Conservation (phyloP, 1,140 invertebrate genomes). For the Drosophila tani region DNA sequence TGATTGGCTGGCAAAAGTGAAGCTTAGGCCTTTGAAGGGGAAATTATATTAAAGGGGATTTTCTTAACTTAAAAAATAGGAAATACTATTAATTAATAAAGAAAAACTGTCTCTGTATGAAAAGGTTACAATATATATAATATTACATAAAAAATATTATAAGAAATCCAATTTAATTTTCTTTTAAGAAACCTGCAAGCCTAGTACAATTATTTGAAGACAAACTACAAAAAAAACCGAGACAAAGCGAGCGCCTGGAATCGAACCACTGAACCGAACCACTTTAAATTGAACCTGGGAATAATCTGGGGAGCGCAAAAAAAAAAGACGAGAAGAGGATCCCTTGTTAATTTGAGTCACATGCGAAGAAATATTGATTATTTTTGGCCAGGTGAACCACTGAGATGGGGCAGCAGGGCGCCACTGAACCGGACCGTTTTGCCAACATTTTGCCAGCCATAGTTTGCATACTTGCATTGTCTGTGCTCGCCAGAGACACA, state of each 20-base stretch:
- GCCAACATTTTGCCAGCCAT: constrained; percentile 52
- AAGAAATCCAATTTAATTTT: too few relatives aligned
- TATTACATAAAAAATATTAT: too few relatives aligned
- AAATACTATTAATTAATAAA: too few relatives aligned
- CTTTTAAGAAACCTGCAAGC: neutral
- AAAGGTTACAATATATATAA: too few relatives aligned
- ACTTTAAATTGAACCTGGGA: constrained; percentile 32
- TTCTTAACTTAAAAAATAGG: too few relatives aligned
- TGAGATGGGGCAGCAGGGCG: neutral
- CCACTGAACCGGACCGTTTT: constrained; percentile 49
- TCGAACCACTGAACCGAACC: constrained; percentile 36
- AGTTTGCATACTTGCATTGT: constrained; percentile 51
- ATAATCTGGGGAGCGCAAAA: neutral
- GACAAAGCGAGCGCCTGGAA: neutral
- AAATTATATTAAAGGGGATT: neutral
- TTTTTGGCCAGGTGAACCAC: constrained; percentile 24
- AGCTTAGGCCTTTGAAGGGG: neutral
- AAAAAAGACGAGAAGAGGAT: constrained; percentile 5
- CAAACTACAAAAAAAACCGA: neutral
- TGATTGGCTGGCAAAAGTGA: neutral
- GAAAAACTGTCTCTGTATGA: too few relatives aligned
- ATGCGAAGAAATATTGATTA: constrained; percentile 57
- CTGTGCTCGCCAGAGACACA: constrained; percentile 16
- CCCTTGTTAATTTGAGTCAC: constrained; percentile 50
- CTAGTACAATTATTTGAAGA: neutral